phyloP scores from a whole-genome alignment of 2,113 vertebrate species.

The Labeo catla region DNA sequence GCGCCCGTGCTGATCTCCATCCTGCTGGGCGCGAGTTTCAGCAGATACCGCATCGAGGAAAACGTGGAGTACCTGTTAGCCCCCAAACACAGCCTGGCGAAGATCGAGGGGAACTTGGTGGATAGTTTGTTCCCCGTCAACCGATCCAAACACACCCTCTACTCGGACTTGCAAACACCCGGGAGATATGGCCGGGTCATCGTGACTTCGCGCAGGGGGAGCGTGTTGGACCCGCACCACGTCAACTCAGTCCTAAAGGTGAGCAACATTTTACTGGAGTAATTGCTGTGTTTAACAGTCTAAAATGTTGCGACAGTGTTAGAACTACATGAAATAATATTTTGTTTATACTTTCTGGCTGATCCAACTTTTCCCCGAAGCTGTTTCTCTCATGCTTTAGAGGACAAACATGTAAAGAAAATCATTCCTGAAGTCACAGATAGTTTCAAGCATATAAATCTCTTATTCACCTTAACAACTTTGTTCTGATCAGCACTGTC shows the following conservation, averaged over 20 bases:
- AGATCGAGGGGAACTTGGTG: slow-evolving; percentile 97
- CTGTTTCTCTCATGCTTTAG: not conserved
- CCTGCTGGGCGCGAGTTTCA: slow-evolving; percentile 96
- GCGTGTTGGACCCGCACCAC: slow-evolving; percentile 91
- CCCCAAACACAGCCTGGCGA: slow-evolving; percentile 95
- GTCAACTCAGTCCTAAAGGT: slow-evolving; percentile 91
- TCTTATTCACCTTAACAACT: not conserved
- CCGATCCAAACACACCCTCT: slow-evolving; percentile 95
- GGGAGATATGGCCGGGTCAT: slow-evolving; percentile 94
- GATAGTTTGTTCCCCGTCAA: slow-evolving; percentile 96
- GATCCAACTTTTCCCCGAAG: not conserved
- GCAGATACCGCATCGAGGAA: slow-evolving; percentile 93
- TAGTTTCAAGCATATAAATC: not conserved
- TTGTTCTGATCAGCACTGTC: not conserved
- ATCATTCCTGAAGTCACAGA: not conserved
- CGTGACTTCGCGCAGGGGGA: slow-evolving; percentile 88
- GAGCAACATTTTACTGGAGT: slow-evolving; percentile 32
- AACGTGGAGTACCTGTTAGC: slow-evolving; percentile 93
- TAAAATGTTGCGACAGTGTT: not conserved
- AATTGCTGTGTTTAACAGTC: not conserved
- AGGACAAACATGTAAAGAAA: not conserved
- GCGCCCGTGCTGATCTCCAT: slow-evolving; percentile 93
- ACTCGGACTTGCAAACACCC: slow-evolving; percentile 95
- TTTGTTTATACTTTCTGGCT: not conserved
- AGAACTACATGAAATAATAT: not conserved